Percentiles rank a stretch among this genome's conserved stretches.
phyloP scores from a whole-genome alignment of 2,797 vertebrate genomes.

The Crocidura indochinensis region DNA sequence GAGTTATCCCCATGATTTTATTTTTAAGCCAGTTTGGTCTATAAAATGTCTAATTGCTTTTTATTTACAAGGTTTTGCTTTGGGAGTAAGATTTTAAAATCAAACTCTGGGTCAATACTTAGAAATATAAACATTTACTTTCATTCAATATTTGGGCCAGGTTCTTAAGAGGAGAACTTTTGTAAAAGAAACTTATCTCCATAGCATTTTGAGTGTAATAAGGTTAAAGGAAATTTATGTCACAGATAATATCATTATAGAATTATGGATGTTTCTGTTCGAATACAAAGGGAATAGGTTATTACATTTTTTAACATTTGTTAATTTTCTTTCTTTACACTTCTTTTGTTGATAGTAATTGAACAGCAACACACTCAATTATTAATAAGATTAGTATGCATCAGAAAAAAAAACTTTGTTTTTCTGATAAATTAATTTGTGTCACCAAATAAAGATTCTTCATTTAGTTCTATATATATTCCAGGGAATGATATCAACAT shows the following conservation, averaged over 20 bases:
- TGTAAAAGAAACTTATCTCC: not conserved
- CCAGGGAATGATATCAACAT: not conserved
- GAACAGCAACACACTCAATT: not conserved
- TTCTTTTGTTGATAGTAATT: not conserved
- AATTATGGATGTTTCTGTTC: not conserved
- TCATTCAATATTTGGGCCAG: not conserved
- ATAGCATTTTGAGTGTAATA: not conserved
- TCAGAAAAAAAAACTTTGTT: slow-evolving; percentile 18
- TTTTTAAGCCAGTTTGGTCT: slow-evolving; percentile 35
- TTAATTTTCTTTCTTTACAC: not conserved
- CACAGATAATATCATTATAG: not conserved
- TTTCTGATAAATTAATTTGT: not conserved
- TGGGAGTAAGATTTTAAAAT: slow-evolving; percentile 11
- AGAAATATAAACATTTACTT: not conserved
- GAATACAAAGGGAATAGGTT: not conserved
- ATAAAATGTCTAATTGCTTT: slow-evolving; percentile 27
- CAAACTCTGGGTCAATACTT: not conserved
- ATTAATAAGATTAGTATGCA: not conserved
- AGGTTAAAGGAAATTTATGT: not conserved
- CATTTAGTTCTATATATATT: not conserved
- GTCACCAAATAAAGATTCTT: not conserved
- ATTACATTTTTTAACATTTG: slow-evolving; percentile 20
- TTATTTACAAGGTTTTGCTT: not conserved
- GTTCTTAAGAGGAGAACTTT: not conserved
- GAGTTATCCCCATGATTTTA: not conserved